These are phyloP conservation scores for Eilema griseolum DNA, from an alignment of 2,888 invertebrate species.

Conservation along the genomic window DNA sequence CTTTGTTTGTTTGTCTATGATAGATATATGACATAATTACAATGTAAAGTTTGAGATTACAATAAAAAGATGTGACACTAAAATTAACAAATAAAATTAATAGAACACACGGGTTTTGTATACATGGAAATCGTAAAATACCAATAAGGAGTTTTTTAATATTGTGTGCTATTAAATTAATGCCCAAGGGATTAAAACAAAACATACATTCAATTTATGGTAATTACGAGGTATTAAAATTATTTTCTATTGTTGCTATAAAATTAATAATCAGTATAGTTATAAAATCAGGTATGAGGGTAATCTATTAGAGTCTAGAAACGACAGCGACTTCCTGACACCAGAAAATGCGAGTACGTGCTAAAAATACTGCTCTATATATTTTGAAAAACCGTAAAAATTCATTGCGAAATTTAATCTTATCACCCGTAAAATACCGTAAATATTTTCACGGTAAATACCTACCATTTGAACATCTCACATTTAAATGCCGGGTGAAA, in stretches of 20 bases:
- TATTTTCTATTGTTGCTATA: not conserved
- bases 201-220: not conserved
- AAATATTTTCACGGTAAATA: constrained; percentile 36
- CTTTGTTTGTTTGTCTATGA: constrained; percentile 23
- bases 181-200: not conserved
- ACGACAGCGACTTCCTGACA: not conserved
- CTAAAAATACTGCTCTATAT: constrained; percentile 10
- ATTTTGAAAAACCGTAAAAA: constrained; percentile 16
- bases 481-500: constrained; percentile 31
- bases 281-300: not conserved
- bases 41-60: constrained; percentile 1
- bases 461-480: constrained; percentile 28
- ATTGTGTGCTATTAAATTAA: not conserved
- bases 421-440: constrained; percentile 20
- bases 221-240: not conserved
- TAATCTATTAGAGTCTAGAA: not conserved
- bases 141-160: no score
- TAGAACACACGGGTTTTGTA: not conserved
- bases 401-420: constrained; percentile 23
- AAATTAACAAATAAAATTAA: not conserved
- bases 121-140: no score
- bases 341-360: constrained; percentile 1
- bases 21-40: constrained; percentile 19
- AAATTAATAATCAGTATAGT: not conserved
- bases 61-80: not conserved